Percentiles rank a stretch among this genome's conserved stretches.
These are phyloP conservation scores for Anas platyrhynchos DNA, from an alignment of 2,113 vertebrate species.

Conservation along the genomic window DNA sequence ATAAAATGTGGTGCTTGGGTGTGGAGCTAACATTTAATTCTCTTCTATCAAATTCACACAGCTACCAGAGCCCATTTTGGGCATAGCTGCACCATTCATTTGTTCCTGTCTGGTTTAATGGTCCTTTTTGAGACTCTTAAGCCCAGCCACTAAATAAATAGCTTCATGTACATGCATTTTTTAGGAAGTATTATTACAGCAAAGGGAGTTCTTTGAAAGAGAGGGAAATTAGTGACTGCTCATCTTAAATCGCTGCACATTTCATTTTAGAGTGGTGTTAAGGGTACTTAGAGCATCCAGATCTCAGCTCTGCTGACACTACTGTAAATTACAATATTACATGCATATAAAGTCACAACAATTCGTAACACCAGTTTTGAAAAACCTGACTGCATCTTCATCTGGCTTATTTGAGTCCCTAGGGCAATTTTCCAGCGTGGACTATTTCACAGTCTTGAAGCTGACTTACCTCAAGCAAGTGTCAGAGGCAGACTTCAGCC, in stretches of 20 bases:
- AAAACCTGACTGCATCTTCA: neutral
- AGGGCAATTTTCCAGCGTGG: neutral
- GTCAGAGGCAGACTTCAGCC: neutral
- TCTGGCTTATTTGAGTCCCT: neutral
- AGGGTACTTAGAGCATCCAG: neutral
- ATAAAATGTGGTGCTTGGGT: neutral
- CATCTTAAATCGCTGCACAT: neutral
- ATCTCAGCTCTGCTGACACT: neutral
- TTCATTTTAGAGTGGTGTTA: neutral
- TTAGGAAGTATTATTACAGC: neutral
- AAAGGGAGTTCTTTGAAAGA: neutral
- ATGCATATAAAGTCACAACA: neutral
- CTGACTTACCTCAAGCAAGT: neutral
- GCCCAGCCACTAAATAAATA: neutral
- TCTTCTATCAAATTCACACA: neutral
- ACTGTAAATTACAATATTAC: neutral
- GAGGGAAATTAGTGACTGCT: neutral
- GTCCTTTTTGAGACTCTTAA: neutral
- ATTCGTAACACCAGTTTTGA: neutral
- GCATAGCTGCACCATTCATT: neutral
- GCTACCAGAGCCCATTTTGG: neutral
- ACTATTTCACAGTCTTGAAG: neutral
- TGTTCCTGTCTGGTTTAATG: neutral
- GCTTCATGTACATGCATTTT: fast-evolving
- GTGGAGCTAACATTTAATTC: neutral